These are phyloP conservation scores for Clunio marinus DNA, from an alignment of 2,888 invertebrate species.

Conservation along the genomic window DNA sequence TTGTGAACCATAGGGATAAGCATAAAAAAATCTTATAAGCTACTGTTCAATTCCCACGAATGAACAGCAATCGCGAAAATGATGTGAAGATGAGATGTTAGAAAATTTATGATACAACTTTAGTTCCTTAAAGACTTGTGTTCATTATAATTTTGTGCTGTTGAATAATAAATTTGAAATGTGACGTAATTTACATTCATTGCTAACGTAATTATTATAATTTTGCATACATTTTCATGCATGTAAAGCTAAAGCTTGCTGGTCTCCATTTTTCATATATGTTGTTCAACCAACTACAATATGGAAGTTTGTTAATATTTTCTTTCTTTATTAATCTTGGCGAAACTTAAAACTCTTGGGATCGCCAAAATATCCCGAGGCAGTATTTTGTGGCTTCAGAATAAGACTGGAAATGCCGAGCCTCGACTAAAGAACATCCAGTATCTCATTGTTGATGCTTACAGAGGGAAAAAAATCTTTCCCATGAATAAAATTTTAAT, in stretches of 20 bases:
- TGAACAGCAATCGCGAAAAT: neutral
- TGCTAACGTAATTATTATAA: neutral
- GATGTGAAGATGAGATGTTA: neutral
- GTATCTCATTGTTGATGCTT: conserved; percentile 15
- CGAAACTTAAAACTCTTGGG: neutral
- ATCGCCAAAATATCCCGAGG: neutral
- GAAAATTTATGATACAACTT: neutral
- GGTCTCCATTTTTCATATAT: neutral
- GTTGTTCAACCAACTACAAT: neutral
- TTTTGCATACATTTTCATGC: neutral
- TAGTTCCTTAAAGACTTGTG: neutral
- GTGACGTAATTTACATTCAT: neutral
- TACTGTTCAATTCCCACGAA: conserved; percentile 32
- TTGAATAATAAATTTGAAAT: too few relatives aligned
- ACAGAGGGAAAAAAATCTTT: conserved; percentile 2
- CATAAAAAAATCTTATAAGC: neutral
- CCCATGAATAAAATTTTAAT: conserved; percentile 38
- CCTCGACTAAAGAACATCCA: conserved; percentile 26
- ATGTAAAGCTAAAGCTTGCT: neutral
- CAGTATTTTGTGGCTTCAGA: too few relatives aligned
- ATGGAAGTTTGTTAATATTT: neutral
- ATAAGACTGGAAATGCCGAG: neutral
- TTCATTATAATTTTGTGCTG: neutral
- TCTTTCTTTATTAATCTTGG: neutral
- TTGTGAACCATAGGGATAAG: neutral